Conservation (phyloP, 2,888 invertebrate genomes). For the Stegophylla sp. region DNA sequence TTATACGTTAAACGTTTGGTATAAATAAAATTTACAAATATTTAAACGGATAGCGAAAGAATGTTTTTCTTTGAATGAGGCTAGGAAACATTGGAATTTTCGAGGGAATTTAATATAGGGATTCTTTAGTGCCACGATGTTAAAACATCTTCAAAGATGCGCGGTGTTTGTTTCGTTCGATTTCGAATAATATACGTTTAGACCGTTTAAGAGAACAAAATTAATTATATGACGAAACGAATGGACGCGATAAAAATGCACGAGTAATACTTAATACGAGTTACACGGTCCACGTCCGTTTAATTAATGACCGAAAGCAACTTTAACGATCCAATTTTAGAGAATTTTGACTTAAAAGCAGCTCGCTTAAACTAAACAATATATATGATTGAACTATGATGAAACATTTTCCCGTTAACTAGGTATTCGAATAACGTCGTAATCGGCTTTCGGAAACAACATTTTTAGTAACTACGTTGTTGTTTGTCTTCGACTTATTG, state of each 20-base stretch:
- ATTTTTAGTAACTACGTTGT: neutral
- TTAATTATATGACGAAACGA: neutral
- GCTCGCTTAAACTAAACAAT: no score
- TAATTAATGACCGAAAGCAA: no score
- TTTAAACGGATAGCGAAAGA: slow-evolving; percentile 11
- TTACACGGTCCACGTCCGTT: no score
- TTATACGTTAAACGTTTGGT: neutral
- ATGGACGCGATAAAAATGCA: no score
- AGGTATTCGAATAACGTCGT: neutral
- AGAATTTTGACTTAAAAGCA: no score
- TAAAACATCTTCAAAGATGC: neutral
- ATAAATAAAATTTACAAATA: slow-evolving; percentile 10
- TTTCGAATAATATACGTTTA: no score
- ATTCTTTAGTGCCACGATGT: neutral
- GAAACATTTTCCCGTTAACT: no score
- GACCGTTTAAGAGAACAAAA: slow-evolving; percentile 10
- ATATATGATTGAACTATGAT: no score
- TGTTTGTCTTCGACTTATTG: neutral
- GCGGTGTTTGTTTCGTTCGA: neutral
- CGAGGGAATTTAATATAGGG: slow-evolving; percentile 12
- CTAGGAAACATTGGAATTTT: neutral
- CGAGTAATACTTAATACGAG: no score
- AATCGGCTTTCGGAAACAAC: neutral
- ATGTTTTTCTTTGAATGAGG: slow-evolving; percentile 12
- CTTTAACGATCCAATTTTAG: no score